These are phyloP conservation scores for Rafetus swinhoei DNA, from an alignment of 2,113 vertebrate genomes.

Conservation along the genomic window DNA sequence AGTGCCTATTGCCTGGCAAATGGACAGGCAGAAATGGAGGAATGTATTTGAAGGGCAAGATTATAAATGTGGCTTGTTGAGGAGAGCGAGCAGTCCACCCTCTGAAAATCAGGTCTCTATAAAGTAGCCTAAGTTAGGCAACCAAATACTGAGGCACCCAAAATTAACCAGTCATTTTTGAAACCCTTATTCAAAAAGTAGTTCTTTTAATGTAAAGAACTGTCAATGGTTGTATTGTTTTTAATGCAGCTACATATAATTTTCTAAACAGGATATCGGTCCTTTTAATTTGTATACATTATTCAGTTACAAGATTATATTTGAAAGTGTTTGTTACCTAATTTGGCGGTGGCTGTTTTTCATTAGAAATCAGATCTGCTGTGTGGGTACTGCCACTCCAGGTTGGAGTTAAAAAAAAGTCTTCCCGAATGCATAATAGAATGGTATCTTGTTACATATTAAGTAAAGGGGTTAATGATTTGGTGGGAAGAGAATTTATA, in stretches of 20 bases:
- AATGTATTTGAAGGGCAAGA: not conserved
- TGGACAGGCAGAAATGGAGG: rapidly evolving
- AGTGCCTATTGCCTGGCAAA: not conserved
- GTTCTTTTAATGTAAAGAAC: not conserved
- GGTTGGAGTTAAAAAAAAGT: not conserved
- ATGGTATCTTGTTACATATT: not conserved
- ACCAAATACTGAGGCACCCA: not conserved
- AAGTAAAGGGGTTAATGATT: not conserved
- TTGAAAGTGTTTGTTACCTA: not conserved
- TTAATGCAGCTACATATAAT: not conserved
- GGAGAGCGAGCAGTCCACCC: not conserved
- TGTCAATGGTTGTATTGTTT: not conserved
- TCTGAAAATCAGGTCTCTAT: not conserved
- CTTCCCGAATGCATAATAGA: not conserved
- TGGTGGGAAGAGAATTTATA: not conserved
- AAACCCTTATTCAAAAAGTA: not conserved
- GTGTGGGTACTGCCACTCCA: not conserved
- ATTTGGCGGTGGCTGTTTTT: not conserved
- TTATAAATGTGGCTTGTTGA: not conserved
- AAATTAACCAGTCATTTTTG: not conserved
- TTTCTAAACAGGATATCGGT: not conserved
- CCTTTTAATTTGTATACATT: not conserved
- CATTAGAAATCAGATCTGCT: not conserved
- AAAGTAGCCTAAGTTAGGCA: not conserved
- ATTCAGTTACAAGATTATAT: not conserved